phyloP scores from a whole-genome alignment of 2,113 vertebrate genomes.

The Hoplias malabaricus region DNA sequence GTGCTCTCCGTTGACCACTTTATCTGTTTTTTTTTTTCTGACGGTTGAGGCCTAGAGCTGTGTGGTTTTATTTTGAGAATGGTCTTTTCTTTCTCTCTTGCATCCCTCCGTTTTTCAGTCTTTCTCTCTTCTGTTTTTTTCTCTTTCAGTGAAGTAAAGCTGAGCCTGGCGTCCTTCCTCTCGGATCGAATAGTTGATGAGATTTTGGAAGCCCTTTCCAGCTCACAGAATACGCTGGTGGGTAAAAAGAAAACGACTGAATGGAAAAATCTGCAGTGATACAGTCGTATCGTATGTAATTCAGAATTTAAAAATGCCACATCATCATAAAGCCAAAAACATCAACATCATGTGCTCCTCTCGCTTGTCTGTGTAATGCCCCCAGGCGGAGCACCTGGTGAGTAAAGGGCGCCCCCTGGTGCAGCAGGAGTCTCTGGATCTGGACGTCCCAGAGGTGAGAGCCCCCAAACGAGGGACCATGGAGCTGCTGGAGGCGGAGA shows the following conservation, averaged over 20 bases:
- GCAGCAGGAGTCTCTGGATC: slow-evolving; percentile 82
- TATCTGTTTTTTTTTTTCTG: background rate
- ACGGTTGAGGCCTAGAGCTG: background rate
- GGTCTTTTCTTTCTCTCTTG: background rate
- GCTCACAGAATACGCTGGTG: slow-evolving; percentile 78
- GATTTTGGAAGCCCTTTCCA: slow-evolving; percentile 87
- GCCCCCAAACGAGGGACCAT: slow-evolving; percentile 76
- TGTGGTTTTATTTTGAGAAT: background rate
- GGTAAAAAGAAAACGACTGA: too few relatives aligned
- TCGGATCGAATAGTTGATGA: slow-evolving; percentile 97
- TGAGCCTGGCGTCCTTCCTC: slow-evolving; percentile 94
- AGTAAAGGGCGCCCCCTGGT: slow-evolving; percentile 79
- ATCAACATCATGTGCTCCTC: too few relatives aligned
- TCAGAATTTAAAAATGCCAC: too few relatives aligned
- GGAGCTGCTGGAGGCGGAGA: slow-evolving; percentile 87
- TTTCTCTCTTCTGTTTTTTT: slow-evolving; percentile 29
- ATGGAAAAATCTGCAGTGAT: too few relatives aligned
- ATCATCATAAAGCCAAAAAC: too few relatives aligned
- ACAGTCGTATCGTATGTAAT: too few relatives aligned
- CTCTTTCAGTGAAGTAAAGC: slow-evolving; percentile 83
- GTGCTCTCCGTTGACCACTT: background rate
- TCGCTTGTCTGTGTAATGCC: background rate
- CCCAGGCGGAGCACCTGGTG: slow-evolving; percentile 87
- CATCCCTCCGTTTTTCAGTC: background rate
- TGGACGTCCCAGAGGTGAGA: slow-evolving; percentile 83